Base-by-base conservation (phyloP, 2,113 vertebrate species). In the Cyphomyrus plagiostoma region DNA sequence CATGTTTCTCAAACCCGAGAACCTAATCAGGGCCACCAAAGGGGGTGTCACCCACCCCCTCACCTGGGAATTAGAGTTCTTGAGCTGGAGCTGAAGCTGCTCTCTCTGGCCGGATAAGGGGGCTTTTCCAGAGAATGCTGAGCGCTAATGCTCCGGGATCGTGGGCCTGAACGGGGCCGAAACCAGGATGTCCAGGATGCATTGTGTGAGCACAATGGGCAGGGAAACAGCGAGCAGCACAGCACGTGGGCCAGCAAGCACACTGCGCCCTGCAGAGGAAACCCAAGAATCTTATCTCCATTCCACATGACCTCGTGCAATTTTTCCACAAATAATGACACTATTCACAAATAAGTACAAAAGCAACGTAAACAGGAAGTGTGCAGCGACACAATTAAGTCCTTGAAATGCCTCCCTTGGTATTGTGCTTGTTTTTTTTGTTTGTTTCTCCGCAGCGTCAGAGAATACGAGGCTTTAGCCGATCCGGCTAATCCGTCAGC, bases 201-300 rank as follows among this genome's bases (percentile, higher is more conserved):
- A 90, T 90, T 91, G 89, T 91, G 50, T 19, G 53, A 66, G 74
- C 56, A 90, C 3, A 86, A 88, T 88, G n/a, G 87, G 2, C 89
- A 21, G 45, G 46, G 74, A 8, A 80, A 19, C 26, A 5, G 58
- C 53, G n/a, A 46, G 6, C 45, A 42, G 19, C 3, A 1, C 17
- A 21, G 23, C 48, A 48, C 49, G 74, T 21, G 77, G 89, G 87
- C 56, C 21, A 90, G 52, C 52, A 23, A 91, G 39, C 86, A 50
- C 88, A 90, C 9, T 89, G 74, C 30, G 0, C 77, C 35, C 80
- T 77, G 42, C 90, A 46, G 30, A 42, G 87, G 35, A 50, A 91
- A 58, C 30, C 45, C 0, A 42, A 92, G 35, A 92, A 92, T 91
- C 82, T 90, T 90, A 93, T 91, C 91, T 89, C 86, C 62, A 52